Evolutionary conservation across 2,797 vertebrate species (phyloP).

Genomic region (Danio jaintianensis): DNA sequence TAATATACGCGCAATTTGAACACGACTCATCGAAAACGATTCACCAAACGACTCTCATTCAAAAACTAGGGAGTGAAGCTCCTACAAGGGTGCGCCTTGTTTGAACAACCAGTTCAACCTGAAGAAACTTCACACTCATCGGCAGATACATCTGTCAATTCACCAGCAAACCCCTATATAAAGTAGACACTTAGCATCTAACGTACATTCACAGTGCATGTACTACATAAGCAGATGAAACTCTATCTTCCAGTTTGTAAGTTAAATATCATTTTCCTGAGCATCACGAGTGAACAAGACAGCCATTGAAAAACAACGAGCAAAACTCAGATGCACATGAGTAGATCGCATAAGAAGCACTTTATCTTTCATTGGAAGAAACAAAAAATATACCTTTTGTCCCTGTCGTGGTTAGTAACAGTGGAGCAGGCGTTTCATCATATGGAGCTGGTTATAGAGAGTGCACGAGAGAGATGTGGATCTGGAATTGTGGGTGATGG

Average conservation of each 20-base stretch:
- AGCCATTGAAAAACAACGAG: neutral
- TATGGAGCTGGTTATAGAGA: neutral
- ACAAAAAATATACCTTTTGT: conserved; percentile 11
- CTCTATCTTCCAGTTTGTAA: neutral
- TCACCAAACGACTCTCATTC: neutral
- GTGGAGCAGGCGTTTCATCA: neutral
- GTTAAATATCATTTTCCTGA: neutral
- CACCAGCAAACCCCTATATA: neutral
- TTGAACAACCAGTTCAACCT: neutral
- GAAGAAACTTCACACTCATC: neutral
- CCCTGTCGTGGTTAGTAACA: neutral
- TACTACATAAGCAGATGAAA: neutral
- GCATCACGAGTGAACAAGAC: neutral
- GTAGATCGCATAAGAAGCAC: neutral
- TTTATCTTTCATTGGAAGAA: neutral
- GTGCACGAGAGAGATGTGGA: neutral
- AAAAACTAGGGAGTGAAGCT: neutral
- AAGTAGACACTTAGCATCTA: neutral
- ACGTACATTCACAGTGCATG: neutral
- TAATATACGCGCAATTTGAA: neutral
- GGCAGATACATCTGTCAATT: neutral
- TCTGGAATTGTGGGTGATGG: neutral
- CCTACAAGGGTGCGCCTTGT: conserved; percentile 8
- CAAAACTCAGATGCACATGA: neutral
- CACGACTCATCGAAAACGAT: neutral